Evolutionary conservation across 2,113 vertebrate species (phyloP).

Genomic region (Collichthys lucidus): DNA sequence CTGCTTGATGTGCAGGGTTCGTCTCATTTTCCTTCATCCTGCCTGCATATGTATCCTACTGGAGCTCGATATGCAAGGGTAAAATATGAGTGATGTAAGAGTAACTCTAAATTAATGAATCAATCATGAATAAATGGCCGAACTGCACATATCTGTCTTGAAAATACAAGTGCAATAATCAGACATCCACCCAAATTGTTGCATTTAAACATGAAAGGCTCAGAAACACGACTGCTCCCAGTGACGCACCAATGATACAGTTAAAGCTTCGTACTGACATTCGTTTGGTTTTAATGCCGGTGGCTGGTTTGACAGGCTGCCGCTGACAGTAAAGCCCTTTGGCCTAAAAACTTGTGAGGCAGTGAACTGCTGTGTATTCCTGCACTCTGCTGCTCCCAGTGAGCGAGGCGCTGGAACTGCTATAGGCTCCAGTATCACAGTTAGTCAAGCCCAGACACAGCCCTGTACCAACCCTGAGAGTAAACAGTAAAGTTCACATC

Average conservation of each 20-base stretch:
- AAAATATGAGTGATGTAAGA: too few relatives aligned
- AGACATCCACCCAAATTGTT: neutral
- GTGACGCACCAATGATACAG: neutral
- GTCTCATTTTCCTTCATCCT: neutral
- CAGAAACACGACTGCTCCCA: neutral
- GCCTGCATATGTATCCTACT: neutral
- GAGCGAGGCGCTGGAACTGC: conserved; percentile 38
- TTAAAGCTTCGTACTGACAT: conserved; percentile 24
- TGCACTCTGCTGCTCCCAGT: conserved; percentile 60
- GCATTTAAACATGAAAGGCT: neutral
- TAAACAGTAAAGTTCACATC: conserved; percentile 78
- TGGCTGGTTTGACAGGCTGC: conserved; percentile 70
- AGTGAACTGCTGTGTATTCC: conserved; percentile 42
- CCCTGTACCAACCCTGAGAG: conserved; percentile 73
- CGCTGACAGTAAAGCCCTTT: conserved; percentile 72
- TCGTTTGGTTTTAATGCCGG: conserved; percentile 33
- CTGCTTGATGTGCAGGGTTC: neutral
- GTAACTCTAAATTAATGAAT: neutral
- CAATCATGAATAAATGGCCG: neutral
- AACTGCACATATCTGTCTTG: neutral
- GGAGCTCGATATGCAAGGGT: neutral
- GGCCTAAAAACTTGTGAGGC: conserved; percentile 62
- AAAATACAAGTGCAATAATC: neutral
- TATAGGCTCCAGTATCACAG: conserved; percentile 60
- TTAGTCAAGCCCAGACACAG: conserved; percentile 80